phyloP scores from a whole-genome alignment of 2,888 invertebrate species.

The Branchipolynoe longqiensis region DNA sequence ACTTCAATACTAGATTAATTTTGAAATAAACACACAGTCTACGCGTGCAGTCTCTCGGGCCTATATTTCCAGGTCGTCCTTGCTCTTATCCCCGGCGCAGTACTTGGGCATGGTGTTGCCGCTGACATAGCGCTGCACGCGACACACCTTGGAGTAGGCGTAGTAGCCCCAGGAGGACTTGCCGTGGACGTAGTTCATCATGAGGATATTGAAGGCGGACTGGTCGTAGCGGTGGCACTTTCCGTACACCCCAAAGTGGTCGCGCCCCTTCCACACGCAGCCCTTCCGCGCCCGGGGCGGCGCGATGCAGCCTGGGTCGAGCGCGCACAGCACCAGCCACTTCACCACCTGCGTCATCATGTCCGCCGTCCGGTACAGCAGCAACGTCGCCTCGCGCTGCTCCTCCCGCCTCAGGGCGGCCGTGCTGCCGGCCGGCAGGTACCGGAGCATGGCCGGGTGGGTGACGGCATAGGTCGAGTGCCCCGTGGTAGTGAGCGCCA shows the following conservation, averaged over 20 bases:
- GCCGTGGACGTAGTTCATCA: constrained; percentile 75
- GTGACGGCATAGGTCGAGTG: constrained; percentile 72
- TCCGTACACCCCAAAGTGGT: constrained; percentile 68
- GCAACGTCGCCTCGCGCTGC: constrained; percentile 71
- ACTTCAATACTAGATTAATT: too few species aligned
- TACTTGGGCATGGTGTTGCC: constrained; percentile 11
- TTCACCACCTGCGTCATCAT: constrained; percentile 45
- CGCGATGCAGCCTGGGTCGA: constrained; percentile 7
- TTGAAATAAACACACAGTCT: too few species aligned
- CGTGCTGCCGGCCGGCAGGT: constrained; percentile 71
- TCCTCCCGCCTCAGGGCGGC: constrained; percentile 72
- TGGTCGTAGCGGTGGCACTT: constrained; percentile 77
- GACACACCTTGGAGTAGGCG: constrained; percentile 35
- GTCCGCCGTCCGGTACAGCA: constrained; percentile 75
- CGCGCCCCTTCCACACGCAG: constrained; percentile 37
- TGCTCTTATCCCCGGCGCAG: constrained; percentile 31
- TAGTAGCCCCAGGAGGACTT: constrained; percentile 21
- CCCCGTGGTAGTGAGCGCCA: constrained; percentile 50
- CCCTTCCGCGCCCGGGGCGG: neutral
- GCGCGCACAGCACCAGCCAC: constrained; percentile 39
- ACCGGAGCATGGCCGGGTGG: constrained; percentile 70
- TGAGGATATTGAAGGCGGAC: constrained; percentile 80
- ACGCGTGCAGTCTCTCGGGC: too few species aligned
- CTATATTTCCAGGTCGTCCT: constrained; percentile 32
- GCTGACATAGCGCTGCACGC: constrained; percentile 12